phyloP scores from a whole-genome alignment of 2,113 vertebrate genomes.

The Carettochelys insculpta region DNA sequence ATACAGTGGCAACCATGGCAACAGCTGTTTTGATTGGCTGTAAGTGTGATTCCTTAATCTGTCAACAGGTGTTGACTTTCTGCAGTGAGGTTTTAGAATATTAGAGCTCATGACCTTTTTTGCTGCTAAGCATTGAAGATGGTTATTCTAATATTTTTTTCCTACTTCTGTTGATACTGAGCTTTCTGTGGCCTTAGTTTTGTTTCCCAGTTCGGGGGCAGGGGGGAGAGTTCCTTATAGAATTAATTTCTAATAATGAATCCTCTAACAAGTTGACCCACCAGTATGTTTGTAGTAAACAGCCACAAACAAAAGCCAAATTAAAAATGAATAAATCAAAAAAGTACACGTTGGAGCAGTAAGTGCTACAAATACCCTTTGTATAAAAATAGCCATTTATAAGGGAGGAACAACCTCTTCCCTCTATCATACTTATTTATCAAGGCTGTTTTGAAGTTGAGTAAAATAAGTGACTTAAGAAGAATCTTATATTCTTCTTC shows the following conservation, averaged over 20 bases:
- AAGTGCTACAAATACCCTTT: conserved; percentile 30
- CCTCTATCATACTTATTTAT: conserved; percentile 16
- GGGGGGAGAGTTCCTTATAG: conserved; percentile 27
- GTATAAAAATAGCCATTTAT: conserved; percentile 3
- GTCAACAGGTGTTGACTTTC: conserved; percentile 68
- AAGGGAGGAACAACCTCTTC: conserved; percentile 9
- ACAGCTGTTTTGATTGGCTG: conserved; percentile 95
- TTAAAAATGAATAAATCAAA: conserved; percentile 23
- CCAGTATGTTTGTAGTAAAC: neutral
- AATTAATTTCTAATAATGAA: conserved; percentile 19
- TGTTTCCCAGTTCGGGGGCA: conserved; percentile 44
- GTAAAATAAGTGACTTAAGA: conserved; percentile 11
- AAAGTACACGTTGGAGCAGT: neutral
- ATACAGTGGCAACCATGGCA: conserved; percentile 94
- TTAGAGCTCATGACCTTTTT: conserved; percentile 78
- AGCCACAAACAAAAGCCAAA: conserved; percentile 4
- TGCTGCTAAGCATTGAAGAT: neutral
- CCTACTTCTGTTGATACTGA: neutral
- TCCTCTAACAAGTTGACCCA: neutral
- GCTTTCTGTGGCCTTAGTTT: conserved; percentile 19
- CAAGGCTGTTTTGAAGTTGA: neutral
- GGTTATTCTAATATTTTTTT: neutral
- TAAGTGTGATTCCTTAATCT: conserved; percentile 82
- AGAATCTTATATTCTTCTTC: conserved; percentile 35
- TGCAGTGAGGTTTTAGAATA: conserved; percentile 67